Base-by-base conservation (phyloP, 2,113 vertebrate species). In the Hippocampus guttulatus region DNA sequence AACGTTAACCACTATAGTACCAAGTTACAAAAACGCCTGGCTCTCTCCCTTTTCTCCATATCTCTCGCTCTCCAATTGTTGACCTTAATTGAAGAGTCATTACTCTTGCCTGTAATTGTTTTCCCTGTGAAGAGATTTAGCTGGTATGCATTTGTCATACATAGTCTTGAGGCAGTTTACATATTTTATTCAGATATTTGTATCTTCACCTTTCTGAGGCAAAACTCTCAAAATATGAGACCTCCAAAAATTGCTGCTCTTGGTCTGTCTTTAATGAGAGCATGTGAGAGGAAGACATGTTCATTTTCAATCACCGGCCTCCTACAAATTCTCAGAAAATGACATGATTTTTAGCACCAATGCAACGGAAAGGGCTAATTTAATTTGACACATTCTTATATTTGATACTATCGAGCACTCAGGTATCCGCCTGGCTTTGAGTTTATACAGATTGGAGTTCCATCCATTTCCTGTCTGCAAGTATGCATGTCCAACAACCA, bases 371-470 rank as follows among this genome's bases (percentile, higher is more conserved):
- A 77, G 54, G 51, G 73, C 76, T 78, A 88, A 89, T 84, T 54
- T 78, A 68, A 81, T 70, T 71, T 84, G 84, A 89, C 91, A 89
- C 87, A 20, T 85, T 76, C 76, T 76, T 88, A 65, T 47, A 82
- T 64, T 77, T 63, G 88, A 91, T 87, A 89, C 84, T 81, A 81
- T 87, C 80, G 76, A 78, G 79, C 80, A 81, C 87, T 88, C 79
- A 84, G 83, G 83, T 85, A 79, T 74, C 81, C 41, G 61, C 77
- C 79, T 71, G 78, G 76, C 74, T 84, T 75, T 76, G 77, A 88
- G 82, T 90, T 87, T 87, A 87, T 79, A 86, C 85, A 88, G 79
- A 80, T 86, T 88, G 81, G 90, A 85, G 85, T 85, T 88, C 89
- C 81, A 84, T 88, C 89, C 81, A 84, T 87, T 92, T 90, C 86